Evolutionary conservation across 2,113 vertebrate genomes (phyloP).

Genomic region (Thinocorus orbignyianus): DNA sequence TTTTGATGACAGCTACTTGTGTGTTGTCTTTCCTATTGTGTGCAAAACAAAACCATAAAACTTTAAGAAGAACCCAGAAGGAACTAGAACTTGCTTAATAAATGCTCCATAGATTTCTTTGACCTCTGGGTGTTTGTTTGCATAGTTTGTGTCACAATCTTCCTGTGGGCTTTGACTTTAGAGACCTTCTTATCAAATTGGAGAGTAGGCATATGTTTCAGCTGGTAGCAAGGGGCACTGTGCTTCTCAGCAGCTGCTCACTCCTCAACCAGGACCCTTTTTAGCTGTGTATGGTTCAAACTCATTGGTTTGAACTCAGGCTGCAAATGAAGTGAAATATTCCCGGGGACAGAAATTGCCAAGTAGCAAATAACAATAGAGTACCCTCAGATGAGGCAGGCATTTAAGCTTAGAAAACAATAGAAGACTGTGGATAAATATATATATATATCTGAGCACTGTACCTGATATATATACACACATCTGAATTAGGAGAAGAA

Average conservation of each 20-base stretch:
- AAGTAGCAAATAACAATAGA: neutral
- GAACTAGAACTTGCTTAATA: neutral
- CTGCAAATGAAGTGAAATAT: neutral
- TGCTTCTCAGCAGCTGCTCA: neutral
- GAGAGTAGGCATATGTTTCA: neutral
- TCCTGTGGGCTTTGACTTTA: neutral
- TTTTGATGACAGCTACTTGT: neutral
- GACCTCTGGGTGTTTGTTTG: neutral
- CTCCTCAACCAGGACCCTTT: neutral
- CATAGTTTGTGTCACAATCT: neutral
- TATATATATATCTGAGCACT: neutral
- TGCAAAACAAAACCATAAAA: neutral
- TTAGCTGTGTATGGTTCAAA: neutral
- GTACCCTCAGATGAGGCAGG: neutral
- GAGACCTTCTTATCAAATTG: neutral
- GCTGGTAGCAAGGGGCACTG: neutral
- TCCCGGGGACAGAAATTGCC: neutral
- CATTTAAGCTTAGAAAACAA: neutral
- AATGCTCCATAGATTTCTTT: neutral
- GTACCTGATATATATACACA: too few relatives aligned
- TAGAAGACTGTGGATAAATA: neutral
- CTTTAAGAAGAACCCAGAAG: neutral
- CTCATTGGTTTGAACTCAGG: neutral
- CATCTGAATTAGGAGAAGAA: neutral
- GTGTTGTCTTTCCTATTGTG: neutral